Percentiles rank a stretch among this genome's conserved stretches.
phyloP scores from a whole-genome alignment of 1,140 invertebrate genomes.

The Oryzaephilus surinamensis region DNA sequence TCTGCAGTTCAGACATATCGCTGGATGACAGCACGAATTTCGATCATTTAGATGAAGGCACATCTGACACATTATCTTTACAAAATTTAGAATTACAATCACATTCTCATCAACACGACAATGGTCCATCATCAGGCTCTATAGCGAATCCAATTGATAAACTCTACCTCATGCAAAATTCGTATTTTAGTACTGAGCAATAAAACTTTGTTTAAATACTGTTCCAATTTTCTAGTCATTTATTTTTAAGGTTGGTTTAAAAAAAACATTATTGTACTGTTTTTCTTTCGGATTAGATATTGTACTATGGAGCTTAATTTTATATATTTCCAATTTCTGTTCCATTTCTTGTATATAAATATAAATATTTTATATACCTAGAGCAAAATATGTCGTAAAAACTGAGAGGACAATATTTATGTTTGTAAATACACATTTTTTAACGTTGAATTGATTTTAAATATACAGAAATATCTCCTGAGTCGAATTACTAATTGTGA shows the following conservation, averaged over 20 bases:
- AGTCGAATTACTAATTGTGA: constrained; percentile 38
- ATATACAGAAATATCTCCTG: constrained; percentile 16
- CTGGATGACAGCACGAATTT: constrained; percentile 71
- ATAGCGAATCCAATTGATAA: constrained; percentile 88
- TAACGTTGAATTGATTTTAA: neutral
- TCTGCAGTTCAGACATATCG: constrained; percentile 81
- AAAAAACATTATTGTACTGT: constrained; percentile 1
- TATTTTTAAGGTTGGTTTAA: neutral
- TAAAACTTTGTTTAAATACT: constrained; percentile 16
- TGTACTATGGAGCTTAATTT: too few relatives aligned
- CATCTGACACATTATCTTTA: constrained; percentile 63
- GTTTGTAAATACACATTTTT: neutral
- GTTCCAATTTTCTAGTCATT: neutral
- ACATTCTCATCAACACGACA: constrained; percentile 42
- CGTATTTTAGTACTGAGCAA: constrained; percentile 73
- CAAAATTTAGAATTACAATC: constrained; percentile 53
- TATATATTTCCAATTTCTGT: too few relatives aligned
- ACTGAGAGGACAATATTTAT: too few relatives aligned
- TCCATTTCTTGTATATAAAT: too few relatives aligned
- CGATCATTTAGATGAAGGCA: constrained; percentile 64
- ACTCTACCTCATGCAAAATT: constrained; percentile 94
- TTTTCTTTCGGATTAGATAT: neutral
- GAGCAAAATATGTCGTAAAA: too few relatives aligned
- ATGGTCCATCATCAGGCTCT: constrained; percentile 38
- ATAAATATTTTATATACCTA: too few relatives aligned